Evolutionary conservation across 1,140 invertebrate species (phyloP).

Genomic region (Rhysida immarginata): DNA sequence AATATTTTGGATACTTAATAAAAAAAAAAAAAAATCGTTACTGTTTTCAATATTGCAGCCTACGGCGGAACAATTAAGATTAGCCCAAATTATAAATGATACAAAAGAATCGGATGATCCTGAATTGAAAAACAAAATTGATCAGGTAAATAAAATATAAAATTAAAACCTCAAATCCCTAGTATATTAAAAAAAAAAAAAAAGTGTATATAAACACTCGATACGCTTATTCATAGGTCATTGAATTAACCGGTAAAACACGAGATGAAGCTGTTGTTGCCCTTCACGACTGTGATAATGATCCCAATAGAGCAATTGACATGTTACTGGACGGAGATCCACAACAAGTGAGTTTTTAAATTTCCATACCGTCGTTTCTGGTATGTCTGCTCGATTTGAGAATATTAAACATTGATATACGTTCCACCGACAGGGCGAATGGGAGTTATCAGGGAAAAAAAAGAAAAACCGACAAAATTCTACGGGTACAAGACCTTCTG

Average conservation of each 20-base stretch:
- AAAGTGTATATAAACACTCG: no score
- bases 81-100: slow-evolving; percentile 50
- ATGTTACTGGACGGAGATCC: slow-evolving; percentile 51
- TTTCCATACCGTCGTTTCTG: no score
- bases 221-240: slow-evolving; percentile 22
- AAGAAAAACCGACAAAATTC: slow-evolving; percentile 45
- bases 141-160: slow-evolving; percentile 34
- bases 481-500: slow-evolving; percentile 20
- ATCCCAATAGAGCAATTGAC: slow-evolving; percentile 43
- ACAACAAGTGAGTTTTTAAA: slow-evolving; percentile 34
- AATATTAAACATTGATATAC: no score
- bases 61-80: slow-evolving; percentile 44
- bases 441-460: slow-evolving; percentile 65
- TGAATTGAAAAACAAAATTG: slow-evolving; percentile 50
- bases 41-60: slow-evolving; percentile 21
- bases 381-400: no score
- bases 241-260: slow-evolving; percentile 28
- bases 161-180: no score
- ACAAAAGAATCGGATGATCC: slow-evolving; percentile 42
- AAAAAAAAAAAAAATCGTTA: no score
- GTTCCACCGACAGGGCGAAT: slow-evolving; percentile 53
- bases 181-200: slow-evolving; percentile 13
- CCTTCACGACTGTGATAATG: slow-evolving; percentile 32
- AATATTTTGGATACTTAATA: no score
- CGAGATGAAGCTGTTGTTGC: slow-evolving; percentile 28